Base-by-base conservation (phyloP, 2,888 invertebrate genomes). In the Venusia cambrica region DNA sequence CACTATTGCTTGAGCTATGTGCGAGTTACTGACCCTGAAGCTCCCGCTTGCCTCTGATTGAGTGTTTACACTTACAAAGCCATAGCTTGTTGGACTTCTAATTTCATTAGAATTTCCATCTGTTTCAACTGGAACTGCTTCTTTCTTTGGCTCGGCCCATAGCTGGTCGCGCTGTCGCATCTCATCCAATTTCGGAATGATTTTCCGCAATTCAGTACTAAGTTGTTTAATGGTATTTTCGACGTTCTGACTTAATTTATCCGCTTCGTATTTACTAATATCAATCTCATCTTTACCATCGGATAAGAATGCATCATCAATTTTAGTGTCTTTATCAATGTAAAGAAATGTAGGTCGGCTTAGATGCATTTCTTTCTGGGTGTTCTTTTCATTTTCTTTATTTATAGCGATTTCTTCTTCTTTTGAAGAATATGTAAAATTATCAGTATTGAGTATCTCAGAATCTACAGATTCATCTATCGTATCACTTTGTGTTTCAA, bases 291-390 rank as follows among this genome's bases (percentile, higher is more conserved):
- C 91, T 51, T 89, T 88, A 9, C 88, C 89, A 45, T 87, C 88
- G 2, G 90, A 90, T 27, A 91, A 65, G 56, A 89, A 87, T 1
- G 91, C 90, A 52, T 91, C 91, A 11, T 78, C 69, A 58, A 90
- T 87, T 62, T 88, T 89, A 5, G 59, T 56, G 44, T 69, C 73
- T 61, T 69, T 77, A 47, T 81, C 79, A 61, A 87, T 59, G 33
- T 73, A 60, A 54, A 87, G 70, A 74, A 87, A 87, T 20, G 80
- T 81, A 70, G 87, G 87, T 63, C 84, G 79, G 54, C 67, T 77
- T 43, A 78, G 51, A 67, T 67, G 75, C 72, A 80, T 81, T 73
- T 85, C 83, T 39, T 67, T 79, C 56, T 68, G 64, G 6, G 62
- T 65, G 47, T 83, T 84, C 33, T 53, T 69, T 61, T 78, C 78